These are phyloP conservation scores for Cyclopterus lumpus DNA, from an alignment of 2,797 vertebrate species.

Conservation along the genomic window DNA sequence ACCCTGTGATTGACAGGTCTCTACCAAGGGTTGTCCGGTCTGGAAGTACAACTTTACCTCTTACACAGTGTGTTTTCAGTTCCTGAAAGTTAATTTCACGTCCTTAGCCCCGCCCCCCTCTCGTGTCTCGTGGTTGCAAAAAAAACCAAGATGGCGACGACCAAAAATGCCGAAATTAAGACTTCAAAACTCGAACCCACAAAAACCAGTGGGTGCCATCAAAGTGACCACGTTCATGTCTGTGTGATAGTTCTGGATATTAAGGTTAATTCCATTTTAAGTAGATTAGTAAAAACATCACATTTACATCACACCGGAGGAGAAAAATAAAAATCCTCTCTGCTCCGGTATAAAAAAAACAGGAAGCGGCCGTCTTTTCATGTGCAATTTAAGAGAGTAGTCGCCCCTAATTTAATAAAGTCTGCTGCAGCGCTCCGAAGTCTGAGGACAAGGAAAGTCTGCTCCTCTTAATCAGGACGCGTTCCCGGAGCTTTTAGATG, in stretches of 20 bases:
- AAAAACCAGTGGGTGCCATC: neutral
- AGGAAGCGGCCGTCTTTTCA: neutral
- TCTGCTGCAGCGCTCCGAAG: neutral
- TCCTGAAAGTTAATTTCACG: neutral
- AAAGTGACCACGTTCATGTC: neutral
- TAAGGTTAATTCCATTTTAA: neutral
- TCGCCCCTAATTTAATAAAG: slow-evolving; percentile 3
- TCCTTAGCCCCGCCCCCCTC: too few species aligned
- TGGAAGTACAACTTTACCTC: neutral
- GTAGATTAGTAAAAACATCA: neutral
- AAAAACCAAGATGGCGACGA: neutral
- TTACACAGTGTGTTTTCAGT: neutral
- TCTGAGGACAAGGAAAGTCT: neutral
- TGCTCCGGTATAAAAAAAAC: neutral
- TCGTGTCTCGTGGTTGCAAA: too few species aligned
- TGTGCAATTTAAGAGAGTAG: slow-evolving; percentile 14
- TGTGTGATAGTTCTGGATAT: neutral
- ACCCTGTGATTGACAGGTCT: neutral
- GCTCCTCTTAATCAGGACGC: neutral
- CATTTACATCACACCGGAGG: neutral
- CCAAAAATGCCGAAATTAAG: neutral
- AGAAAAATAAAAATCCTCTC: neutral
- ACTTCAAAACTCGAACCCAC: neutral
- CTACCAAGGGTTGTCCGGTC: too few species aligned
- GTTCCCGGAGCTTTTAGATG: slow-evolving; percentile 2